Evolutionary conservation across 2,797 vertebrate species (phyloP).

Genomic region (Enoplosus armatus): DNA sequence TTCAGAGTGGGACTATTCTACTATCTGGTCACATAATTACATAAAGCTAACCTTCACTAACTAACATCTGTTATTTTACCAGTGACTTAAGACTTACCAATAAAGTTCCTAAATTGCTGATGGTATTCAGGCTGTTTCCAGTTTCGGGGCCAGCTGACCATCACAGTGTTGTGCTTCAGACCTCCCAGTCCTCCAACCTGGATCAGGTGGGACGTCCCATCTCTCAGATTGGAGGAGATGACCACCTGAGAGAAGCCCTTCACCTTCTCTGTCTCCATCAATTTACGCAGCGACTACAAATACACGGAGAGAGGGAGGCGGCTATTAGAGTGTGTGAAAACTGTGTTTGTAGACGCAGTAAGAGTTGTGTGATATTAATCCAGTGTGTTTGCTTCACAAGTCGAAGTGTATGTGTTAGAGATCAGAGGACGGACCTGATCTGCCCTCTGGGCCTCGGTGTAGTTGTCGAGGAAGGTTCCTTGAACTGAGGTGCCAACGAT

Average conservation of each 20-base stretch:
- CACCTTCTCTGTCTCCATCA: conserved; percentile 97
- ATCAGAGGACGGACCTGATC: conserved; percentile 89
- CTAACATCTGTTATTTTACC: background rate
- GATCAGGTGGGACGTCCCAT: conserved; percentile 96
- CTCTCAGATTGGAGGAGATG: conserved; percentile 94
- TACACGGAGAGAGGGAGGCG: background rate
- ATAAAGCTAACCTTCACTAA: background rate
- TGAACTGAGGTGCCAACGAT: conserved; percentile 95
- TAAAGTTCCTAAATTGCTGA: conserved; percentile 94
- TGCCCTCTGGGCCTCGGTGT: conserved; percentile 90
- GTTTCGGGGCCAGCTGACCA: conserved; percentile 95
- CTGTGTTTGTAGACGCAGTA: background rate
- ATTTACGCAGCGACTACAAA: conserved; percentile 90
- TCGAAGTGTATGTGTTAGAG: background rate
- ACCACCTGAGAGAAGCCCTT: conserved; percentile 98
- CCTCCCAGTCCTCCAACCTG: conserved; percentile 96
- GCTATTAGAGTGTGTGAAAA: background rate
- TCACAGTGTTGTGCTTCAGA: conserved; percentile 95
- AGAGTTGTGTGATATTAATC: background rate
- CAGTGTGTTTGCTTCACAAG: background rate
- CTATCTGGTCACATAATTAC: background rate
- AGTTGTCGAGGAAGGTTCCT: conserved; percentile 94
- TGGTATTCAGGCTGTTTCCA: conserved; percentile 95
- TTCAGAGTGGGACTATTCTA: background rate
- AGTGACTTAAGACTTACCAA: conserved; percentile 82